These are phyloP conservation scores for Chiroxiphia lanceolata DNA, from an alignment of 2,797 vertebrate genomes.

Conservation along the genomic window DNA sequence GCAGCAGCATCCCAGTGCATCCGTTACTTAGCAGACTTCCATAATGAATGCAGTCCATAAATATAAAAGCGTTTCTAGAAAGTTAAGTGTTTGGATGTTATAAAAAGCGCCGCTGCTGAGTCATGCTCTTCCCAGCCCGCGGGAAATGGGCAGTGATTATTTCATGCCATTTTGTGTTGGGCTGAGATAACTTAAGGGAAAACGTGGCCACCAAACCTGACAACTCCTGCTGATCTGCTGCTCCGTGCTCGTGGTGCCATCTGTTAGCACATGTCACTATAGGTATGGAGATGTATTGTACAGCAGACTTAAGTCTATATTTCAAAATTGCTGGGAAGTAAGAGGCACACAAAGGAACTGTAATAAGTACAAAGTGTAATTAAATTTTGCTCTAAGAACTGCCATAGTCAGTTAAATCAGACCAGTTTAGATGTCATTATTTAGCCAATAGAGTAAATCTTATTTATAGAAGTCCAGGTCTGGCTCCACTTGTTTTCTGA, in stretches of 20 bases:
- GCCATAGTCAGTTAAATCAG: conserved; percentile 71
- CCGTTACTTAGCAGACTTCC: conserved; percentile 7
- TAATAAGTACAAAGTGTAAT: conserved; percentile 68
- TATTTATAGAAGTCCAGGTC: conserved; percentile 68
- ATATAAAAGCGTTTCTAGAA: conserved; percentile 49
- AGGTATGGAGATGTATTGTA: conserved; percentile 62
- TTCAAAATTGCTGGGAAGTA: conserved; percentile 67
- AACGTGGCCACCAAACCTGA: conserved; percentile 35
- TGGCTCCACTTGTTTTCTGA: conserved; percentile 67
- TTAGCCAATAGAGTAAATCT: conserved; percentile 70
- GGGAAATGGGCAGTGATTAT: conserved; percentile 26
- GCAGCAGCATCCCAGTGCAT: not conserved
- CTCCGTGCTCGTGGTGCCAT: conserved; percentile 1
- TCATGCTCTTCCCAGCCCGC: not conserved
- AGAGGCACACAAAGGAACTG: conserved; percentile 63
- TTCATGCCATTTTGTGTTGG: conserved; percentile 12
- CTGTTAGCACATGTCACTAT: conserved; percentile 64
- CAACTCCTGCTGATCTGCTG: conserved; percentile 51
- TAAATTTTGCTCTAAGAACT: conserved; percentile 68
- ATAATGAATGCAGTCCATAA: not conserved
- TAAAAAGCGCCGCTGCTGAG: conserved; percentile 8
- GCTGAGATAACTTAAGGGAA: conserved; percentile 47
- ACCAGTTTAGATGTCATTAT: conserved; percentile 71
- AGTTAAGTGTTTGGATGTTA: conserved; percentile 23
- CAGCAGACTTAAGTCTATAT: conserved; percentile 53